A percentile compares a stretch with the other conserved stretches of the same genome.
These are phyloP conservation scores for Galerucella pusilla DNA, from an alignment of 2,888 invertebrate genomes.

Conservation along the genomic window DNA sequence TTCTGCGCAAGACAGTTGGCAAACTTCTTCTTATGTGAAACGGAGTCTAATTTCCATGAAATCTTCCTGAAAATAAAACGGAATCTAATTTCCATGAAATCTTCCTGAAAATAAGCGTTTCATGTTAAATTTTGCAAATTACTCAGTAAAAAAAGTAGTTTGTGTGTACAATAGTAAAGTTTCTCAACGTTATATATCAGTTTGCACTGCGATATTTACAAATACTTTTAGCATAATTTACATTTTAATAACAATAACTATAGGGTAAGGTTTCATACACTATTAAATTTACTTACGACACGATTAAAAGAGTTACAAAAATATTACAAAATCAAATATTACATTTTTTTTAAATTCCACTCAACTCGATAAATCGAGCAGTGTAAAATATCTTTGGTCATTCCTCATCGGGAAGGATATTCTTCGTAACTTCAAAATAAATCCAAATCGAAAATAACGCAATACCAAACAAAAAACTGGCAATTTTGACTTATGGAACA, in stretches of 20 bases:
- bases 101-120: not conserved
- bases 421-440: not conserved
- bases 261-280: not conserved
- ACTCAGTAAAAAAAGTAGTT: not conserved
- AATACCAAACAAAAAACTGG: not conserved
- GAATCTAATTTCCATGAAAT: not conserved
- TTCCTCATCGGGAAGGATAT: conserved; percentile 5
- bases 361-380: conserved; percentile 33
- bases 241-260: not conserved
- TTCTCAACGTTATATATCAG: not conserved
- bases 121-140: not conserved
- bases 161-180: not conserved
- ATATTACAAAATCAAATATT: not conserved
- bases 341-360: conserved; percentile 19
- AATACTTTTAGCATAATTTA: not conserved
- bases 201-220: conserved; percentile 1
- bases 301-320: conserved; percentile 18
- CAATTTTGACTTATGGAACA: not conserved
- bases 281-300: conserved; percentile 11
- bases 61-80: not conserved
- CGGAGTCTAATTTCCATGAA: no score
- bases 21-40: no score
- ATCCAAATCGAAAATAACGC: not conserved
- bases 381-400: conserved; percentile 38
- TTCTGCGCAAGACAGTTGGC: no score